Evolutionary conservation across 2,888 invertebrate genomes (phyloP).

Genomic region (Danaus chrysippus): DNA sequence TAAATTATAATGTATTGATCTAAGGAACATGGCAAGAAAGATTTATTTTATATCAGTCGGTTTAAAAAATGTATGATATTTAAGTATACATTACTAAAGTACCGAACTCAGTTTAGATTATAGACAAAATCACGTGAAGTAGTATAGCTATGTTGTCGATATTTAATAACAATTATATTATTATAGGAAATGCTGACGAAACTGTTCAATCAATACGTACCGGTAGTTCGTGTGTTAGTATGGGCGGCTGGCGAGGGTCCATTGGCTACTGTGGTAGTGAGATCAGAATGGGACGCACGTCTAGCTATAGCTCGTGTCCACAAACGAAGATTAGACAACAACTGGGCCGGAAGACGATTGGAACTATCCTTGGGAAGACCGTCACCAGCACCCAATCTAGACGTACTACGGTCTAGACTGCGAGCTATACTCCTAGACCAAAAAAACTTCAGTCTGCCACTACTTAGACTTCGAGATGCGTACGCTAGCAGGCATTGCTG

Average conservation of each 20-base stretch:
- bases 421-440: slow-evolving; percentile 87
- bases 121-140: no score
- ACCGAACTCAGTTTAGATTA: no score
- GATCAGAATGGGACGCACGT: slow-evolving; percentile 84
- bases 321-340: slow-evolving; percentile 84
- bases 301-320: slow-evolving; percentile 90
- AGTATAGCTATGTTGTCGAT: neutral
- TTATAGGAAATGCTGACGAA: slow-evolving; percentile 63
- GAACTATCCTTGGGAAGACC: slow-evolving; percentile 84
- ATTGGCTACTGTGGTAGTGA: slow-evolving; percentile 85
- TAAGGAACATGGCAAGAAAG: no score
- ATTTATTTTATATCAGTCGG: no score
- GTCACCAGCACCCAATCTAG: slow-evolving; percentile 80
- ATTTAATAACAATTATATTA: neutral
- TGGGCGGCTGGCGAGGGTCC: slow-evolving; percentile 72
- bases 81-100: no score
- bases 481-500: slow-evolving; percentile 90
- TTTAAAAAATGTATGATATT: no score
- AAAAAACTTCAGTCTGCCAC: slow-evolving; percentile 85
- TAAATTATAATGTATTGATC: no score
- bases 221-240: slow-evolving; percentile 58
- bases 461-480: slow-evolving; percentile 90
- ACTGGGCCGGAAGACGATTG: slow-evolving; percentile 85
- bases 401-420: slow-evolving; percentile 83
- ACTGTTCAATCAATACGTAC: slow-evolving; percentile 63